These are phyloP conservation scores for Dryoscopus gambensis DNA, from an alignment of 2,113 vertebrate species.

Conservation along the genomic window DNA sequence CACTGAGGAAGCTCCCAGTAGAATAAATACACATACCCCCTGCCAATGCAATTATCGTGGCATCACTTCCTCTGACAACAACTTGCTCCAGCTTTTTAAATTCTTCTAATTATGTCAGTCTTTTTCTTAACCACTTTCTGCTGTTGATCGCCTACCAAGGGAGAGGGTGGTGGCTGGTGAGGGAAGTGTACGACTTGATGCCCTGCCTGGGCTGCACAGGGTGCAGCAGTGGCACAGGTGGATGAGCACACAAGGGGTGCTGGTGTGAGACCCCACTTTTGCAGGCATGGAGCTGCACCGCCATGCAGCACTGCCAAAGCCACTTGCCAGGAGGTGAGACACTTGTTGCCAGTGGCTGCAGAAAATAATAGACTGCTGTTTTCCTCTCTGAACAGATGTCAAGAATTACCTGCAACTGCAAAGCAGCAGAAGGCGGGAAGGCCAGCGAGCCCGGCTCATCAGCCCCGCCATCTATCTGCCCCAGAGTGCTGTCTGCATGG, in stretches of 20 bases:
- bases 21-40: neutral
- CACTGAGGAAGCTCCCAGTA: neutral
- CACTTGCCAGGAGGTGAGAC: neutral
- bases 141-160: neutral
- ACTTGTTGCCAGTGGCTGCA: neutral
- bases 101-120: neutral
- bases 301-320: neutral
- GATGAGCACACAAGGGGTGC: neutral
- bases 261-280: neutral
- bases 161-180: neutral
- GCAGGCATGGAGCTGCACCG: neutral
- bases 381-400: slow-evolving; percentile 69
- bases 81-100: neutral
- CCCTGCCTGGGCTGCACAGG: neutral
- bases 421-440: slow-evolving; percentile 77
- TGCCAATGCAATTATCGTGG: neutral
- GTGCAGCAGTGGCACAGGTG: neutral
- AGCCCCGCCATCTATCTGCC: slow-evolving; percentile 86
- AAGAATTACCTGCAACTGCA: slow-evolving; percentile 86
- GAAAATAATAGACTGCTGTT: neutral
- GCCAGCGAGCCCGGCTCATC: slow-evolving; percentile 84
- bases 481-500: slow-evolving; percentile 84
- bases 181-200: rapidly evolving
- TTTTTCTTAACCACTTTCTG: neutral
- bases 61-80: neutral